A percentile compares a stretch with the other conserved stretches of the same genome.
These are phyloP conservation scores for Notodonta ziczac DNA, from an alignment of 2,888 invertebrate genomes.

Conservation along the genomic window DNA sequence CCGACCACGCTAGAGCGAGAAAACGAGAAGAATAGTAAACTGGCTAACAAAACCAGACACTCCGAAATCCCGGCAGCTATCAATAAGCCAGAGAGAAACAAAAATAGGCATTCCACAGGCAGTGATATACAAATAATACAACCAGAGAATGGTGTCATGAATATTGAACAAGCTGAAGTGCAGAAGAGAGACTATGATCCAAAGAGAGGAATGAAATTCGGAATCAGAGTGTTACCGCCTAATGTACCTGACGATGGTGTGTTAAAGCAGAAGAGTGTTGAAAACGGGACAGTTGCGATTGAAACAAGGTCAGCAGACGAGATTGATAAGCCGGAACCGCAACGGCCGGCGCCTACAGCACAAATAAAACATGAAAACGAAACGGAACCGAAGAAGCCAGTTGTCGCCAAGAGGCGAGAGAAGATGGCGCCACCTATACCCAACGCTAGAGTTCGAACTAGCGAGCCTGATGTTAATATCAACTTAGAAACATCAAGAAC, in stretches of 20 bases:
- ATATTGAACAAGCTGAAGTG: conserved; percentile 76
- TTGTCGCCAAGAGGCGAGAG: conserved; percentile 81
- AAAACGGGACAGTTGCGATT: conserved; percentile 67
- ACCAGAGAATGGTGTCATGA: conserved; percentile 69
- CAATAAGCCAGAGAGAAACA: conserved; percentile 72
- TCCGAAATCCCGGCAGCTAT: conserved; percentile 62
- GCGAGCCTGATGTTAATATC: conserved; percentile 64
- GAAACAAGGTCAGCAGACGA: conserved; percentile 72
- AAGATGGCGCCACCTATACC: conserved; percentile 80
- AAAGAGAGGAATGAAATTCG: conserved; percentile 87
- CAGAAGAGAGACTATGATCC: conserved; percentile 84
- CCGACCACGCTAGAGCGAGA: conserved; percentile 77
- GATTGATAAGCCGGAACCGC: conserved; percentile 72
- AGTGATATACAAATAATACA: conserved; percentile 73
- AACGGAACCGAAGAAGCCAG: conserved; percentile 74
- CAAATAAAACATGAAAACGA: conserved; percentile 83
- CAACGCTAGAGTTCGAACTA: conserved; percentile 71
- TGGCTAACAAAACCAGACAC: conserved; percentile 66
- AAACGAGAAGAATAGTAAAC: conserved; percentile 77
- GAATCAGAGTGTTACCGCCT: conserved; percentile 87
- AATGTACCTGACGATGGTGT: conserved; percentile 82
- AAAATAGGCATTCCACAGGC: conserved; percentile 68
- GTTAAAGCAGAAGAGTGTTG: conserved; percentile 71
- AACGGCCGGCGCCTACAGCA: conserved; percentile 58
- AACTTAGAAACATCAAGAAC: conserved; percentile 62